Percentiles rank a stretch among this genome's conserved stretches.
Evolutionary conservation across 2,888 invertebrate species (phyloP).

Genomic region (Coleophora flavipennella): DNA sequence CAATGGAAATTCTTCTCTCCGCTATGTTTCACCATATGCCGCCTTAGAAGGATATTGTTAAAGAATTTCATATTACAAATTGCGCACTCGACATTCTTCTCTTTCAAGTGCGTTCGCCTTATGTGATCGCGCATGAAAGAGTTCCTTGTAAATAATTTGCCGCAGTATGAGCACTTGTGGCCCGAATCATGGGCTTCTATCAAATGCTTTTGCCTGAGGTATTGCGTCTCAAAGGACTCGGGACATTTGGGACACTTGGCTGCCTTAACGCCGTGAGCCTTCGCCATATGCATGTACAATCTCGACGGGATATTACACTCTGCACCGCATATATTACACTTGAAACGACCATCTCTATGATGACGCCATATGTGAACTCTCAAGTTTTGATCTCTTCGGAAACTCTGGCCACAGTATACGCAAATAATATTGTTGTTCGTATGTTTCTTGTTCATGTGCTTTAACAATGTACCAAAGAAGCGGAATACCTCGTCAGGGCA

Average conservation of each 20-base stretch:
- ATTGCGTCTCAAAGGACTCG: conserved; percentile 63
- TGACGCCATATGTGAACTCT: conserved; percentile 61
- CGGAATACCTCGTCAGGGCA: conserved; percentile 52
- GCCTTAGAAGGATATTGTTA: conserved; percentile 49
- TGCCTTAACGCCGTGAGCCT: conserved; percentile 54
- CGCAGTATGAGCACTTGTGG: conserved; percentile 57
- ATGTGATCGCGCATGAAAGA: conserved; percentile 58
- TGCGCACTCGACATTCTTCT: conserved; percentile 57
- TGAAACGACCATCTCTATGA: conserved; percentile 55
- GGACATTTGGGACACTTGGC: conserved; percentile 59
- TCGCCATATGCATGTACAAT: conserved; percentile 64
- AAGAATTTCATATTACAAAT: conserved; percentile 63
- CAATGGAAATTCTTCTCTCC: conserved; percentile 73
- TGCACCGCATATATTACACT: conserved; percentile 49
- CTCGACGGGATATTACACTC: conserved; percentile 61
- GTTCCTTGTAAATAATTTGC: conserved; percentile 51
- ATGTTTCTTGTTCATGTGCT: conserved; percentile 59
- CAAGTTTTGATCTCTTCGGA: conserved; percentile 56
- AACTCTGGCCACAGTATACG: conserved; percentile 59
- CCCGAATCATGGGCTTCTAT: conserved; percentile 65
- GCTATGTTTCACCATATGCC: conserved; percentile 63
- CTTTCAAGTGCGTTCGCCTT: conserved; percentile 55
- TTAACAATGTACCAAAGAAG: conserved; percentile 58
- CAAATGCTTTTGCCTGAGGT: conserved; percentile 66
- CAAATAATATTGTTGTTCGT: conserved; percentile 63